Conservation (phyloP, 2,797 vertebrate species). For the Mionectes olivaceus region DNA sequence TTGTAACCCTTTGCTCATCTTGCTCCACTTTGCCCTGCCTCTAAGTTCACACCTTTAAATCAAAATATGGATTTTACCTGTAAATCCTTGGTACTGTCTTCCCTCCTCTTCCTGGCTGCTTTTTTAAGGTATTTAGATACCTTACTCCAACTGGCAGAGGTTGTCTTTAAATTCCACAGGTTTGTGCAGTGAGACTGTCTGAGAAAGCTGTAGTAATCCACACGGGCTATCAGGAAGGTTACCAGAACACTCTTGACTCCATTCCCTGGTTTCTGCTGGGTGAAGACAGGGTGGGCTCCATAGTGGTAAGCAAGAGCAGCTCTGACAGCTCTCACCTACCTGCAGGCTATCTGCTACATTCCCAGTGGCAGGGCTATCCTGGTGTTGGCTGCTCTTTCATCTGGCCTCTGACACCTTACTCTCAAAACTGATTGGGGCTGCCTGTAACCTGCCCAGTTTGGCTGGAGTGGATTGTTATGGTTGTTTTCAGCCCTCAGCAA, state of each 20-base stretch:
- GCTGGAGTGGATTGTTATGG: not conserved
- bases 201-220: not conserved
- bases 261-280: not conserved
- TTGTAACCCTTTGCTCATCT: not conserved
- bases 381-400: not conserved
- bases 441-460: not conserved
- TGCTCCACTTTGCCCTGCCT: not conserved
- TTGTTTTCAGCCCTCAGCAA: fast-evolving
- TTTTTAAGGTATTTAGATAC: not conserved
- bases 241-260: fast-evolving
- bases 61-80: not conserved
- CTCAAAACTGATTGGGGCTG: fast-evolving
- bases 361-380: fast-evolving
- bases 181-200: not conserved
- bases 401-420: not conserved
- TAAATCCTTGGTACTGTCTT: not conserved
- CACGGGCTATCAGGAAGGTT: not conserved
- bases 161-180: not conserved
- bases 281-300: fast-evolving
- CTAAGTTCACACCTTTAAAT: not conserved
- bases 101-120: not conserved
- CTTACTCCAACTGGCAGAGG: not conserved
- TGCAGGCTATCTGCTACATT: fast-evolving
- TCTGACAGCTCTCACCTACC: not conserved
- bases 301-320: fast-evolving